Evolutionary conservation across 2,797 vertebrate genomes (phyloP), one percentile per base, ranked within the genome.

Genomic region (Hypotaenidia okinawae): DNA sequence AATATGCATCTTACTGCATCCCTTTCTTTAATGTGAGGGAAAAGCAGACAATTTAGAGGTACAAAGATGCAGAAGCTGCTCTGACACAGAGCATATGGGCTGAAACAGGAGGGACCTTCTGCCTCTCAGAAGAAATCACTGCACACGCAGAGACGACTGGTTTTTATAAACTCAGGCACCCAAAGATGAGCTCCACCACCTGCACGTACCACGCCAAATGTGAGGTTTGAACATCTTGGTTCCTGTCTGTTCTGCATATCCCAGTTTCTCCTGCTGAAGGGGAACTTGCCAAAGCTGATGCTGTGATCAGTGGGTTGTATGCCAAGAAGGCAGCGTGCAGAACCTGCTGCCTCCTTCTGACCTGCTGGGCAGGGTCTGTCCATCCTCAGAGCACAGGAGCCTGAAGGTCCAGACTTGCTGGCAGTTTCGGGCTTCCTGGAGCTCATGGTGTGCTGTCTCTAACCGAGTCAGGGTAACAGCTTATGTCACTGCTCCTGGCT

Each of bases 331-430:
- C 84, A 92, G 67, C 0, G 1, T 49, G 66, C 21, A 54, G 84
- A 90, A 90, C 64, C 88, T 93, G 80, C 90, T 81, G 61, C 64
- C 89, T 93, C 45, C 88, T 93, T 4, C 64, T 30, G 84, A 47
- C 92, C 89, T 86, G 93, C 95, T 96, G 96, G 87, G 94, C 91
- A 95, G 87, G 37, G 76, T 85, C 92, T 95, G 94, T 89, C 89
- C 68, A 5, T 70, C 58, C 87, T 83, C 37, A 12, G 23, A 72
- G 89, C 77, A 19, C 18, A 6, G 43, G 25, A 67, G 74, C 92
- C 90, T 10, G 32, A 86, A 67, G 55, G 62, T 13, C 80, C 86
- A 88, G 88, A 59, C 88, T 73, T 18, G 69, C 73, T 80, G 82
- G 85, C 77, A 75, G 3, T 6, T 1, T 3, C 62, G 32, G 72